phyloP scores from a whole-genome alignment of 2,888 invertebrate genomes.

The Sturmia bella region DNA sequence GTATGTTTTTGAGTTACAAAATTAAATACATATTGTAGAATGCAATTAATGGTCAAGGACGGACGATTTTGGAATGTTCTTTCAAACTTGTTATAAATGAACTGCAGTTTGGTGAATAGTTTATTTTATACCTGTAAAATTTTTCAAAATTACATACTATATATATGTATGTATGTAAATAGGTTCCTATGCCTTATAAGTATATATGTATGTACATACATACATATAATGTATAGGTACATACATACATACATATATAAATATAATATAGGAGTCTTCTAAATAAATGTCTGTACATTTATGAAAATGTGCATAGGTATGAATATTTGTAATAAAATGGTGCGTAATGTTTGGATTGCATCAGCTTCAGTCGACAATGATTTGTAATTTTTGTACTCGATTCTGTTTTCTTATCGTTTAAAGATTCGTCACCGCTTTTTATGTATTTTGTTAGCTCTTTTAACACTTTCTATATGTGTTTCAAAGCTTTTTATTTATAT shows the following conservation, averaged over 20 bases:
- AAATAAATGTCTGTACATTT: neutral
- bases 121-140: neutral
- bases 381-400: neutral
- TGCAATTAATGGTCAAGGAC: too few species aligned
- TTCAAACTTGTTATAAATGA: too few species aligned
- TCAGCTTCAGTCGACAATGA: slow-evolving; percentile 22
- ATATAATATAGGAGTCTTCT: too few species aligned
- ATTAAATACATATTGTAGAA: too few species aligned
- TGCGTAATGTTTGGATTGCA: slow-evolving; percentile 57
- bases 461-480: slow-evolving; percentile 36
- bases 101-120: too few species aligned
- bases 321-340: neutral
- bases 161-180: slow-evolving; percentile 16
- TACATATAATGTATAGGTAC: neutral
- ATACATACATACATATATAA: slow-evolving; percentile 11
- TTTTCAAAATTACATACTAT: neutral
- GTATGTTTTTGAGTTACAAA: neutral
- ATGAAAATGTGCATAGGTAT: neutral
- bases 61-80: too few species aligned
- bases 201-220: slow-evolving; percentile 1
- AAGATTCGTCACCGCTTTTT: slow-evolving; percentile 11
- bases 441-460: slow-evolving; percentile 30
- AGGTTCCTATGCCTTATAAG: slow-evolving; percentile 7
- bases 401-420: slow-evolving; percentile 14
- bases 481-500: slow-evolving; percentile 28